A percentile compares a stretch with the other conserved stretches of the same genome.
Conservation (phyloP, 2,797 vertebrate species). For the Atherinosoma microstoma region DNA sequence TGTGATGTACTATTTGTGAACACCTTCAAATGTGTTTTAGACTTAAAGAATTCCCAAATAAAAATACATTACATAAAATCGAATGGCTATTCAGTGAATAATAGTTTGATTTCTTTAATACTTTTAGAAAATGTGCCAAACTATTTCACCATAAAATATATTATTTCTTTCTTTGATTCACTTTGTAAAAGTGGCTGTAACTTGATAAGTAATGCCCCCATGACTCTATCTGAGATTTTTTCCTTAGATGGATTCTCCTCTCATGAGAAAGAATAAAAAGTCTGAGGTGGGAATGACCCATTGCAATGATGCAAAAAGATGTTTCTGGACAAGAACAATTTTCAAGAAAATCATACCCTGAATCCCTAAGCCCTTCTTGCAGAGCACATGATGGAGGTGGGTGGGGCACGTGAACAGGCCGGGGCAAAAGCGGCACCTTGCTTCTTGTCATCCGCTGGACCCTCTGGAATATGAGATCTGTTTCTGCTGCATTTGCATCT, state of each 20-base stretch:
- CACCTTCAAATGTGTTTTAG: too few relatives aligned
- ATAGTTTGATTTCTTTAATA: too few relatives aligned
- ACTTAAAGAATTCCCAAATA: too few relatives aligned
- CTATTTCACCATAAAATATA: background rate
- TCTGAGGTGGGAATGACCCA: background rate
- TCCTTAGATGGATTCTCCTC: too few relatives aligned
- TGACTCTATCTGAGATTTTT: background rate
- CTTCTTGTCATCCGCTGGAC: conserved; percentile 30
- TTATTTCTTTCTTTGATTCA: background rate
- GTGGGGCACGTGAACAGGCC: conserved; percentile 25
- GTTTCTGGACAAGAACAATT: background rate
- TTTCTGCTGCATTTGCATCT: conserved; percentile 17
- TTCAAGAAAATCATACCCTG: conserved; percentile 41
- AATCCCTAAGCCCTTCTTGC: conserved; percentile 22
- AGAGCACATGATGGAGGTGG: conserved; percentile 54
- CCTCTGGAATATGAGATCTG: conserved; percentile 20
- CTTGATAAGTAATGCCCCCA: background rate
- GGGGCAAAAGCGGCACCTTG: conserved; percentile 4
- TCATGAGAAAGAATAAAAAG: background rate
- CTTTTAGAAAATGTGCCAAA: too few relatives aligned
- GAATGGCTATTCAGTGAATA: too few relatives aligned
- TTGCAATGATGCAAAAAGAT: background rate
- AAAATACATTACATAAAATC: too few relatives aligned
- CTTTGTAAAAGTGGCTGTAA: background rate
- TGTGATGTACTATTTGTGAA: too few relatives aligned